These are phyloP conservation scores for Pollicipes pollicipes DNA, from an alignment of 1,140 invertebrate genomes.

Conservation along the genomic window DNA sequence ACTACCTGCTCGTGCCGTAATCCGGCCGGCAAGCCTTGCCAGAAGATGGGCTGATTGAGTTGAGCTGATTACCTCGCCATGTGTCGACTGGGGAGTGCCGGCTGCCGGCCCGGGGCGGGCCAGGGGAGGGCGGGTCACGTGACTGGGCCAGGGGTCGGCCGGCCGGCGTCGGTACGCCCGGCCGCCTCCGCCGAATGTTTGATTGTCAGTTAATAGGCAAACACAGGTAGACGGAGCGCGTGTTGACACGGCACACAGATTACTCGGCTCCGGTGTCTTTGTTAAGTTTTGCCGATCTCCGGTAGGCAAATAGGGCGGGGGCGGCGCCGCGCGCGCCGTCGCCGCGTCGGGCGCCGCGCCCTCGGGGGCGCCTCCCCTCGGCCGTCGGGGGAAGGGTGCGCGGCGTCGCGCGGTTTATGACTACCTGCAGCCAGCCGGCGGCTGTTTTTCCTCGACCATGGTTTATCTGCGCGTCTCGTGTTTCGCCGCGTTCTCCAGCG, in stretches of 20 bases:
- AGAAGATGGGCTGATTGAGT: neutral
- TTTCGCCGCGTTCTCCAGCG: neutral
- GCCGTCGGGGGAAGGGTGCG: neutral
- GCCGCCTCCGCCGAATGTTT: neutral
- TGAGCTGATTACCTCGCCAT: slow-evolving; percentile 1
- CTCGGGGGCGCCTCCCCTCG: neutral
- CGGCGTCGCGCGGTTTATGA: neutral
- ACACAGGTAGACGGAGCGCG: neutral
- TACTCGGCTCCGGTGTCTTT: neutral
- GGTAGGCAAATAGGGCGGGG: neutral
- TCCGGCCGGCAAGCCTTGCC: neutral
- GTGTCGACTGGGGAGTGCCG: neutral
- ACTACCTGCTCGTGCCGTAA: neutral
- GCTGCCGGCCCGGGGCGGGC: too few species aligned
- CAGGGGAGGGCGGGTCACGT: too few species aligned
- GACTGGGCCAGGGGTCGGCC: too few species aligned
- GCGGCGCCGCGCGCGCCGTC: too few species aligned
- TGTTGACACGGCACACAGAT: neutral
- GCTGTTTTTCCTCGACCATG: neutral
- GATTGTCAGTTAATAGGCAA: neutral
- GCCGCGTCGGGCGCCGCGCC: too few species aligned
- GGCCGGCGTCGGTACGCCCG: neutral
- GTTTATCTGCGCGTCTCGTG: neutral
- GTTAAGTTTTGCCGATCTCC: neutral
- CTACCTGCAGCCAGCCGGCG: neutral